Conservation (phyloP, 1,140 invertebrate genomes). For the Cydia strobilella region DNA sequence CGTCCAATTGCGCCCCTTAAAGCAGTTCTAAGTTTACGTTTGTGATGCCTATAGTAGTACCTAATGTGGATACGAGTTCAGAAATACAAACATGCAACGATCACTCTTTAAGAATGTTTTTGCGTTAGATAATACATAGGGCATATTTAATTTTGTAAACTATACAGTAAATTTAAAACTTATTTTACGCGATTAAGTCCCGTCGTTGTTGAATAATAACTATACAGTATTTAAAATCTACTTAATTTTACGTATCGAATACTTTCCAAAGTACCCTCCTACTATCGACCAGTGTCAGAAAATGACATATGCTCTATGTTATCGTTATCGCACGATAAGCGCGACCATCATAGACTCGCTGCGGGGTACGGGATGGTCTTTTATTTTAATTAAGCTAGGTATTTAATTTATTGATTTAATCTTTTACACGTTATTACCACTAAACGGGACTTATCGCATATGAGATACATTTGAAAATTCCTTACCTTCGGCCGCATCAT, state of each 20-base stretch:
- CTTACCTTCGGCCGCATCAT: too few relatives aligned
- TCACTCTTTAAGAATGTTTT: not conserved
- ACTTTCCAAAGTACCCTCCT: not conserved
- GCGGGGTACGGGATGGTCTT: not conserved
- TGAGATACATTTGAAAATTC: too few relatives aligned
- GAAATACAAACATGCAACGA: not conserved
- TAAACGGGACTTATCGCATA: too few relatives aligned
- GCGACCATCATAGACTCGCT: not conserved
- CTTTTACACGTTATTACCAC: too few relatives aligned
- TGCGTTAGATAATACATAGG: too few relatives aligned
- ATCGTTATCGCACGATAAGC: not conserved
- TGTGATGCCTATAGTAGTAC: not conserved
- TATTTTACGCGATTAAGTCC: too few relatives aligned
- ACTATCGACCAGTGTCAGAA: not conserved
- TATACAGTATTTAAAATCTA: not conserved
- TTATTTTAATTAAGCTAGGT: conserved; percentile 26
- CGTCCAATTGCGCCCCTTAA: conserved; percentile 1
- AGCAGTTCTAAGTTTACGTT: conserved; percentile 16
- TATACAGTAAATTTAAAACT: too few relatives aligned
- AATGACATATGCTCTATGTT: not conserved
- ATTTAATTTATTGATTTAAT: conserved; percentile 24
- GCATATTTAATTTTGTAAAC: too few relatives aligned
- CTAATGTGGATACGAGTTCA: not conserved
- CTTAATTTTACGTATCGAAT: not conserved
- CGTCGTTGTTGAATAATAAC: too few relatives aligned